These are phyloP conservation scores for Automeris io DNA, from an alignment of 2,888 invertebrate genomes.

Conservation along the genomic window DNA sequence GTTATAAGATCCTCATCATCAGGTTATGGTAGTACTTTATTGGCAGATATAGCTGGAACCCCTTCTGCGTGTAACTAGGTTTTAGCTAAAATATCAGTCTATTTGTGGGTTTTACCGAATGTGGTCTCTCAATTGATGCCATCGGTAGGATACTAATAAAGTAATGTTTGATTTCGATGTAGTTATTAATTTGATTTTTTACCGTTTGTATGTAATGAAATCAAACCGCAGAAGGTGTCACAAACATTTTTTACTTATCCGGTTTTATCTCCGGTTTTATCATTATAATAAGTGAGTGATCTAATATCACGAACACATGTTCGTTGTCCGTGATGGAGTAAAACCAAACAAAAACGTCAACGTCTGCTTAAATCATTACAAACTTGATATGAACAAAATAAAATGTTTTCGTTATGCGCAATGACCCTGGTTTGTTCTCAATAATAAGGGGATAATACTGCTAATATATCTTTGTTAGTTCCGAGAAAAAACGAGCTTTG, in stretches of 20 bases:
- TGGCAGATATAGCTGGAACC: no score
- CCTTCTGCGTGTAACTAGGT: no score
- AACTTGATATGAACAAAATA: conserved; percentile 3
- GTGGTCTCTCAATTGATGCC: no score
- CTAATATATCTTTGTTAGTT: background rate
- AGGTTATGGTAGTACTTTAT: no score
- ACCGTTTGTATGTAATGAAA: background rate
- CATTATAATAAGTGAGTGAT: conserved; percentile 46
- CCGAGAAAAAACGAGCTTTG: background rate
- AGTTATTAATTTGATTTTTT: background rate
- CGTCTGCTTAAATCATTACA: conserved; percentile 30
- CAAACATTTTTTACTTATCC: conserved; percentile 31
- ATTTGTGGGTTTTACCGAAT: no score
- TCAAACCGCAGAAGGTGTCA: conserved; percentile 15
- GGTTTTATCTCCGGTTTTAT: conserved; percentile 41
- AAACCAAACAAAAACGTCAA: conserved; percentile 31
- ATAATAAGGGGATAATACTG: background rate
- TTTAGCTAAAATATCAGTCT: no score
- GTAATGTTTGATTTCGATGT: no score
- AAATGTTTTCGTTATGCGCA: background rate
- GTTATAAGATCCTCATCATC: no score
- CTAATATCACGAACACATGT: conserved; percentile 43
- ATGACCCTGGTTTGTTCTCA: background rate
- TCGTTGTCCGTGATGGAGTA: conserved; percentile 18
- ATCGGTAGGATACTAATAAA: no score